phyloP scores from a whole-genome alignment of 2,888 invertebrate genomes.

The Brachylomia viminalis region DNA sequence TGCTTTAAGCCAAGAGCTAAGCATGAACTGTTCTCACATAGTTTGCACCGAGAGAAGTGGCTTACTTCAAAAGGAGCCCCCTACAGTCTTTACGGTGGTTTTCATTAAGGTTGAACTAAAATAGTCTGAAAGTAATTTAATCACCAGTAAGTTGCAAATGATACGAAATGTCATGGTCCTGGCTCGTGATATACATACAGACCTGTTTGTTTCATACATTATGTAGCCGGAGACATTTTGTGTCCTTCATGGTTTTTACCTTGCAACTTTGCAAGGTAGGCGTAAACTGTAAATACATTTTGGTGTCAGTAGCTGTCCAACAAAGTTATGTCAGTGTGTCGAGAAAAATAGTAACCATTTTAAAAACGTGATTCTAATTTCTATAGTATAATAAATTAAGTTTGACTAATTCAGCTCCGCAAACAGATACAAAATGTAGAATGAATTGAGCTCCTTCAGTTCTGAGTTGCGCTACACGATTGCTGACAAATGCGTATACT shows the following conservation, averaged over 20 bases:
- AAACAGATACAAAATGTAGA: background rate
- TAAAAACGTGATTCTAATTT: background rate
- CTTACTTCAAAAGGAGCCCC: background rate
- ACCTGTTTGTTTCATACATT: slow-evolving; percentile 11
- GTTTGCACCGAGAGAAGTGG: background rate
- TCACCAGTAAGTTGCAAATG: slow-evolving; percentile 28
- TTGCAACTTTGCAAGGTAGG: background rate
- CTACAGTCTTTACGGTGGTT: too few species aligned
- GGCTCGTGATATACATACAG: background rate
- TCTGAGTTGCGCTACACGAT: background rate
- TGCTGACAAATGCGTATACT: background rate
- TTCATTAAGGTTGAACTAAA: background rate
- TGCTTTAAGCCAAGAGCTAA: background rate
- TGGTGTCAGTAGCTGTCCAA: background rate
- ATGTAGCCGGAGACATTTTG: slow-evolving; percentile 5
- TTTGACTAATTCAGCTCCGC: background rate
- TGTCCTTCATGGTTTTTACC: slow-evolving; percentile 21
- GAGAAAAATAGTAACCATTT: background rate
- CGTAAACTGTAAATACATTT: background rate
- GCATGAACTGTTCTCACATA: background rate
- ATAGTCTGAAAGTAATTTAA: slow-evolving; percentile 5
- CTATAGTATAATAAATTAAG: background rate
- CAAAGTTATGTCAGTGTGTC: background rate
- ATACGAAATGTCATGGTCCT: slow-evolving; percentile 30
- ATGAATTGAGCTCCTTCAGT: too few species aligned